Evolutionary conservation across 2,113 vertebrate genomes (phyloP), one percentile per base, ranked within the genome.

Genomic region (Leptosomus discolor): DNA sequence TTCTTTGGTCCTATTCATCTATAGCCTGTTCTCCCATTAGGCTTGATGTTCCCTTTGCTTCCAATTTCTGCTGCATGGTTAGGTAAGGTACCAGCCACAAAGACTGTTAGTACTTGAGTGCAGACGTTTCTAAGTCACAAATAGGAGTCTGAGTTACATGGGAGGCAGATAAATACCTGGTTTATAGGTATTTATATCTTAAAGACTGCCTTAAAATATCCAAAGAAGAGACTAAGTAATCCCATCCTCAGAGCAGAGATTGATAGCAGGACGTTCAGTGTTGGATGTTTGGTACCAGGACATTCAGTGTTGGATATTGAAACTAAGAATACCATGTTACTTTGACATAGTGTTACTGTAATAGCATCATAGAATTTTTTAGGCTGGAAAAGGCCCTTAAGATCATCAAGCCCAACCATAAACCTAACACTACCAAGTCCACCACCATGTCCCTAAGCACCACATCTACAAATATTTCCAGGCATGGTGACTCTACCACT

Each of bases 351-450:
- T 56, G 16, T 56, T 74, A 29, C 19, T 69, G 22, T 56, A 84
- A 39, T 27, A 83, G 29, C 34, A 8, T 29, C 21, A 29, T 15
- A 27, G 30, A 69, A 14, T 51, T 9, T 39, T 39, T 37, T 69
- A 45, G 0, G 6, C 16, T 60, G 29, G 18, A 21, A 58, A 56
- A 83, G 12, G 6, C 9, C 3, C 57, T 63, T 43, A 9, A n/a
- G 41, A 27, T 57, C 11, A 23, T 45, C 0, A 0, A 53, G 45
- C 60, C 19, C 26, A 56, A 6, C 30, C 9, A 8, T 48, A 21
- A 39, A 37, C 34, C 67, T 65, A 39, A 29, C 9, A 29, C 11
- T 84, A 19, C 53, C 8, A 69, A 63, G 14, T 37, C 27, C 29
- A n/a, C 14, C 16, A 15, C 36, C 23, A 10, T 20, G 27, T 61